A percentile compares a stretch with the other conserved stretches of the same genome.
These are phyloP conservation scores for Neuroterus valhalla DNA, from an alignment of 1,140 invertebrate species.

Conservation along the genomic window DNA sequence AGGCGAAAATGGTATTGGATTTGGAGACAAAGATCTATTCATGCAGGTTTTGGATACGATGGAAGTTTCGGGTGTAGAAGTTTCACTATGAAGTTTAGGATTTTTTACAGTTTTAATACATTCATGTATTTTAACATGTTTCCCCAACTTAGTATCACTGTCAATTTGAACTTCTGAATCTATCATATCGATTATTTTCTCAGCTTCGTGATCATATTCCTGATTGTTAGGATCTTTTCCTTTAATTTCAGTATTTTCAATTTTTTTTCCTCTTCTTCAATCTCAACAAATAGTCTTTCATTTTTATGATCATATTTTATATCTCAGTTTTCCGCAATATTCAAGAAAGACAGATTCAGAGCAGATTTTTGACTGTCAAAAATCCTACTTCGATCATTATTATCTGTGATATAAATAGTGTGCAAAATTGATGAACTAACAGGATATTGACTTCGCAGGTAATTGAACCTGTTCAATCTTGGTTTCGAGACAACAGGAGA, in stretches of 20 bases:
- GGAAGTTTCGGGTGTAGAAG: background rate
- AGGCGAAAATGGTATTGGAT: background rate
- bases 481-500: background rate
- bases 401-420: background rate
- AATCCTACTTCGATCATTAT: background rate
- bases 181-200: no score
- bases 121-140: background rate
- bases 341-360: background rate
- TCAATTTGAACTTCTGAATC: no score
- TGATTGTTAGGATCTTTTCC: no score
- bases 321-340: no score
- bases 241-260: no score
- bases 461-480: background rate
- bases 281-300: no score
- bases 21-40: conserved; percentile 12
- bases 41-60: background rate
- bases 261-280: no score
- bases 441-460: background rate
- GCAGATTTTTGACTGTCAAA: background rate
- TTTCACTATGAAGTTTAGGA: background rate
- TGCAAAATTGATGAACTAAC: conserved; percentile 6
- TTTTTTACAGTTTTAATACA: background rate
- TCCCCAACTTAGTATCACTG: no score
- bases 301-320: no score
- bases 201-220: no score